Conservation (phyloP, 2,797 vertebrate genomes). For the Acrossocheilus fasciatus region DNA sequence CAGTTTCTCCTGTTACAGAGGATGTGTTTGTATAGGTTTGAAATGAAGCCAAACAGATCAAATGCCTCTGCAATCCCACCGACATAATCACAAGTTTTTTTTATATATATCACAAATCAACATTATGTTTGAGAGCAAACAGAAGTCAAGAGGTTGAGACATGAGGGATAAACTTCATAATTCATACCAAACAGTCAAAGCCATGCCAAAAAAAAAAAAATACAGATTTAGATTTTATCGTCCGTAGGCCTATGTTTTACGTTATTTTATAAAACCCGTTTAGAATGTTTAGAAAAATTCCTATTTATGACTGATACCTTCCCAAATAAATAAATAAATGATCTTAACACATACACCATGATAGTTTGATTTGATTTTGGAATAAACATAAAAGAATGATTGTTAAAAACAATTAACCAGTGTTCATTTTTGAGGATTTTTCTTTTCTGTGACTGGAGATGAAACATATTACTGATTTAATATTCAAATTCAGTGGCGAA, state of each 20-base stretch:
- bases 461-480: not conserved
- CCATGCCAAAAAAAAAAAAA: not conserved
- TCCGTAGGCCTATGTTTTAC: not conserved
- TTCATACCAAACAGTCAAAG: not conserved
- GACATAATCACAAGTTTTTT: not conserved
- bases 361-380: not conserved
- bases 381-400: not conserved
- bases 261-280: not conserved
- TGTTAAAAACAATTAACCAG: not conserved
- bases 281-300: not conserved
- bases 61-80: not conserved
- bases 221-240: not conserved
- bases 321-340: not conserved
- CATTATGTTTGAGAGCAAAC: not conserved
- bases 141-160: not conserved
- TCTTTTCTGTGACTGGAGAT: not conserved
- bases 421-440: not conserved
- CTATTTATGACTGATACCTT: not conserved
- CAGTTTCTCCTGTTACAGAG: not conserved
- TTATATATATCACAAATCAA: not conserved
- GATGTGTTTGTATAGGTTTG: not conserved
- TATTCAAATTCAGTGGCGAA: not conserved
- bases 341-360: not conserved
- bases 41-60: not conserved
- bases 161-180: not conserved